phyloP scores from a whole-genome alignment of 2,797 vertebrate genomes.

The Mergus octosetaceus region DNA sequence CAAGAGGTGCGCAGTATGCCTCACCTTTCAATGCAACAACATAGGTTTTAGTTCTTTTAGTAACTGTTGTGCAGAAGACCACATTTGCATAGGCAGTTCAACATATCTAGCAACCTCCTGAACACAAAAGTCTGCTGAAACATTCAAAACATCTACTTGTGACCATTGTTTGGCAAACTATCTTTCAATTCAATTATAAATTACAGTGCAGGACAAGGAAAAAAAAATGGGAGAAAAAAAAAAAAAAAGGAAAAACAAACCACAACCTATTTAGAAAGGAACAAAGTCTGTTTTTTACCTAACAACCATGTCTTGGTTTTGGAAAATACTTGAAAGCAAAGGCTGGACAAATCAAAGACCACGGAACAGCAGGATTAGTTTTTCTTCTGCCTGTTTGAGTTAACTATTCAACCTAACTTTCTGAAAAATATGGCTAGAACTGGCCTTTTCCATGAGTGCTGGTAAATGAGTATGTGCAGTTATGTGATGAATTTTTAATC shows the following conservation, averaged over 20 bases:
- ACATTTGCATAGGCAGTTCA: background rate
- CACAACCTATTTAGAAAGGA: background rate
- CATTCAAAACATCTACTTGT: slow-evolving; percentile 45
- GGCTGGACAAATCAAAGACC: background rate
- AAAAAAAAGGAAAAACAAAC: background rate
- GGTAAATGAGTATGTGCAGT: rapidly evolving
- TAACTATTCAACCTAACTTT: background rate
- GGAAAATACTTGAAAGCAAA: slow-evolving; percentile 62
- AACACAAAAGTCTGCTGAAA: slow-evolving; percentile 45
- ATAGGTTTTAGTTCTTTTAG: background rate
- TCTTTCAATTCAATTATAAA: slow-evolving; percentile 38
- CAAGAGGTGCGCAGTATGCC: background rate
- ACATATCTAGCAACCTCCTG: background rate
- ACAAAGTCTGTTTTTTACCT: slow-evolving; percentile 42
- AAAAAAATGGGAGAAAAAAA: background rate
- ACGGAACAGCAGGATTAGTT: background rate
- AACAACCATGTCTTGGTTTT: slow-evolving; percentile 32
- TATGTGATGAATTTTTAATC: slow-evolving; percentile 39
- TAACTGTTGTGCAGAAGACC: background rate
- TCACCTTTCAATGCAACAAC: background rate
- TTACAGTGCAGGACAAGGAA: background rate
- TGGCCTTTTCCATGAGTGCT: background rate
- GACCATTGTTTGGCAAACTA: slow-evolving; percentile 49
- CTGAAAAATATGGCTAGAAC: slow-evolving; percentile 2
- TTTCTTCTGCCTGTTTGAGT: background rate